Evolutionary conservation across 2,888 invertebrate genomes (phyloP), one percentile per base, ranked within the genome.

Genomic region (Himalopsyche anomala): DNA sequence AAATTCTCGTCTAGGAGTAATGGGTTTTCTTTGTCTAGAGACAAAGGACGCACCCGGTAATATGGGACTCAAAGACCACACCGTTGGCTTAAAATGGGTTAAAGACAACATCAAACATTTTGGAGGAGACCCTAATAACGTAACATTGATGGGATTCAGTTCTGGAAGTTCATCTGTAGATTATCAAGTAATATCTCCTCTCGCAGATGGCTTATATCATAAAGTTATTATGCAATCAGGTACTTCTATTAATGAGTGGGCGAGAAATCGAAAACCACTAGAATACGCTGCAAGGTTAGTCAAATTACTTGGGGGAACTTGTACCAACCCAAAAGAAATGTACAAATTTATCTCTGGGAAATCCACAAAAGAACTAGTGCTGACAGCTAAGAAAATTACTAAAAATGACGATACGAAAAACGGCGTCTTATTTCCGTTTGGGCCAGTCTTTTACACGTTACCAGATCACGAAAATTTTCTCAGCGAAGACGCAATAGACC

Each of bases 1-100:
- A 0, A 94, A 94, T 89, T 94, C 93, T 82, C 91, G 94, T 84
- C 89, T 94, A 0, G 93, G 93, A 62, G 91, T 90, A 0, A 91
- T 93, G 5, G 94, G 94, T 1, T 94, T 93, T 87, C 89, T 93
- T 0, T 93, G 93, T 88, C 89, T 93, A 2, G 92, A 91, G 0
- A 90, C 91, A 0, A 88, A 90, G 40, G 92, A 92, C 17, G 93
- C 93, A 0, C 93, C 93, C 1, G 93, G 93, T 0, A 93, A 93
- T 51, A 93, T 93, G 74, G 93, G 93, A 0, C 89, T 93, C 6
- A 93, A 93, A 87, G 93, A 93, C 45, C 93, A 93, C 0, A 90
- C 92, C 88, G 91, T 92, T 0, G 93, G 93, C 5, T 90, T 93
- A 51, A 90, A 92, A 89, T 93, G 93, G 93, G 89, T 93, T 0